Conservation (phyloP, 1,140 invertebrate species). For the Pristionchus pacificus region DNA sequence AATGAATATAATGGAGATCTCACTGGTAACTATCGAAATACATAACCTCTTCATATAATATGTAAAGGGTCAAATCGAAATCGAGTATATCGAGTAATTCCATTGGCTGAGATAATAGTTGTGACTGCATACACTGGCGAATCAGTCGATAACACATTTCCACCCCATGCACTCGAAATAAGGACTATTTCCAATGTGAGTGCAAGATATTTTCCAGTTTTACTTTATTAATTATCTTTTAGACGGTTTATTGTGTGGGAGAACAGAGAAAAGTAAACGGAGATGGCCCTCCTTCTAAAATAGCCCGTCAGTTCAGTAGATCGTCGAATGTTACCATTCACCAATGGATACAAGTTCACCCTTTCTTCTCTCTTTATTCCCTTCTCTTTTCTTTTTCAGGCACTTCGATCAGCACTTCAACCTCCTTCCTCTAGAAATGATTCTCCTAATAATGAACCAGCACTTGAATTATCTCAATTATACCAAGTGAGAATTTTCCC, state of each 20-base stretch:
- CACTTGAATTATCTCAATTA: constrained; percentile 50
- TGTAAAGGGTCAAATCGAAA: constrained; percentile 47
- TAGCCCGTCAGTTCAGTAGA: constrained; percentile 41
- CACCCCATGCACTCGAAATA: constrained; percentile 29
- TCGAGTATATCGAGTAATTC: constrained; percentile 49
- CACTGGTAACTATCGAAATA: not conserved
- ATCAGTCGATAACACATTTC: constrained; percentile 34
- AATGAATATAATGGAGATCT: constrained; percentile 56
- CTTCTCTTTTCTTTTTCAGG: constrained; percentile 30
- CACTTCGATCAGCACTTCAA: constrained; percentile 46
- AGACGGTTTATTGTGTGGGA: constrained; percentile 51
- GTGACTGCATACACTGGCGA: constrained; percentile 47
- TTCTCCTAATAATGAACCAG: constrained; percentile 48
- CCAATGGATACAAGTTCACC: constrained; percentile 46
- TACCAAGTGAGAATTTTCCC: too few species aligned
- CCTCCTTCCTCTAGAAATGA: constrained; percentile 47
- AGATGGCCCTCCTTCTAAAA: constrained; percentile 39
- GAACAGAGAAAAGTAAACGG: constrained; percentile 47
- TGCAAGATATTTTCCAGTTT: constrained; percentile 55
- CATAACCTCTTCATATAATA: constrained; percentile 4
- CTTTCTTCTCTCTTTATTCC: constrained; percentile 4
- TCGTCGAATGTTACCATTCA: constrained; percentile 38
- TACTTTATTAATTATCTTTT: constrained; percentile 46
- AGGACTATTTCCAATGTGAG: constrained; percentile 31
- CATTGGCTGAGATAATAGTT: constrained; percentile 50